Conservation (phyloP, 2,888 invertebrate genomes). For the Polydrusus tereticollis region DNA sequence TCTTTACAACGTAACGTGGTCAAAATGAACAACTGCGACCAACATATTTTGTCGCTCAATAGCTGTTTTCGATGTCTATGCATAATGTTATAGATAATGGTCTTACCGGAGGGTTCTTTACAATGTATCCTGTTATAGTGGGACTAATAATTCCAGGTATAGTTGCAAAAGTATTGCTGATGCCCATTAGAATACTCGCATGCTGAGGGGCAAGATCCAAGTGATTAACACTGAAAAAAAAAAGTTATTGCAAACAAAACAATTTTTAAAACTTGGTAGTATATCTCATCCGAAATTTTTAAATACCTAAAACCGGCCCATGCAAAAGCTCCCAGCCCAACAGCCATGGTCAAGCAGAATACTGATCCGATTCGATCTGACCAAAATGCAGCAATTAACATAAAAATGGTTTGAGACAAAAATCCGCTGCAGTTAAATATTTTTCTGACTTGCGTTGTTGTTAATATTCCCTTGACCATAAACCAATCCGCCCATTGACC, state of each 20-base stretch:
- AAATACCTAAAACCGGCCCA: constrained; percentile 51
- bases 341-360: constrained; percentile 50
- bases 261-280: too few relatives aligned
- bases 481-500: constrained; percentile 88
- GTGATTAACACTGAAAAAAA: constrained; percentile 78
- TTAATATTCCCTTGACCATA: constrained; percentile 73
- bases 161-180: constrained; percentile 92
- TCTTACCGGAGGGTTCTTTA: constrained; percentile 54
- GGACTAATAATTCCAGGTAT: constrained; percentile 94
- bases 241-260: too few relatives aligned
- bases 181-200: constrained; percentile 92
- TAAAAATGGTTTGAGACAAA: constrained; percentile 84
- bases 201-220: constrained; percentile 93
- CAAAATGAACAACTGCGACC: too few relatives aligned
- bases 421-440: constrained; percentile 81
- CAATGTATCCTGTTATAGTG: constrained; percentile 64
- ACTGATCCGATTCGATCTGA: constrained; percentile 68
- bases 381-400: constrained; percentile 84
- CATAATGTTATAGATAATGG: background rate
- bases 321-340: constrained; percentile 49
- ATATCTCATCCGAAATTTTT: too few relatives aligned
- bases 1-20: too few relatives aligned
- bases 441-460: constrained; percentile 79
- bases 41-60: too few relatives aligned
- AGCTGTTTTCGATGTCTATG: too few relatives aligned